Base-by-base conservation (phyloP, 2,888 invertebrate genomes). In the Scaeva pyrastri region DNA sequence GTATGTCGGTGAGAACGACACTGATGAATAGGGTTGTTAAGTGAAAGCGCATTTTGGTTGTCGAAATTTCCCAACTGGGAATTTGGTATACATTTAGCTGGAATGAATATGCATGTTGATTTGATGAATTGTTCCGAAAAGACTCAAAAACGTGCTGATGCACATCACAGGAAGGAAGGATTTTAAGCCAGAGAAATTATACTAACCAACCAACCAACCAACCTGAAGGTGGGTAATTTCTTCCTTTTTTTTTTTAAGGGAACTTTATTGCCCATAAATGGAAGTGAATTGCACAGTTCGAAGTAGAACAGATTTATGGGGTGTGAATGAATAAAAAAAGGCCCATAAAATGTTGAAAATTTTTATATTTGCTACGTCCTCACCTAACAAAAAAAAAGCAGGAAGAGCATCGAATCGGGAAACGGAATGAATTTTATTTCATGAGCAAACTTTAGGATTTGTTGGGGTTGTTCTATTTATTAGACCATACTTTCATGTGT, bases 21-120 rank as follows among this genome's bases (percentile, higher is more conserved):
- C 70, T 77, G 81, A 82, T 86, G 86, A 86, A 86, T 82, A 78
- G 86, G 73, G 56, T 78, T 86, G 86, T 78, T 77, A 86, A 86
- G 86, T 77, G 77, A 86, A 60, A 86, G 86, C 82, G 71, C 86
- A 86, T 77, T 77, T 86, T 23, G 73, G 73, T 55, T 81, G 85
- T 77, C 70, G 74, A 86, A 74, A 72, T 58, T 71, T 73, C 66
- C 70, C 86, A 81, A 71, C 81, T 77, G 77, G 64, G 56, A 73
- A 70, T 71, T n/a, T n/a, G n/a, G 72, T 71, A 75, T 75, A 85
- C 68, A 68, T 66, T 75, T 58, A 21, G 21, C 45, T 45, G n/a
- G 48, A 76, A 73, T 73, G 85, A 85, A 81, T 81, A 78, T 82
- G 78, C 73, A 86, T 78, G 68, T 71, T 86, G 86, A 86, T 77